Conservation (phyloP, 2,113 vertebrate genomes). For the Pleuronectes platessa region DNA sequence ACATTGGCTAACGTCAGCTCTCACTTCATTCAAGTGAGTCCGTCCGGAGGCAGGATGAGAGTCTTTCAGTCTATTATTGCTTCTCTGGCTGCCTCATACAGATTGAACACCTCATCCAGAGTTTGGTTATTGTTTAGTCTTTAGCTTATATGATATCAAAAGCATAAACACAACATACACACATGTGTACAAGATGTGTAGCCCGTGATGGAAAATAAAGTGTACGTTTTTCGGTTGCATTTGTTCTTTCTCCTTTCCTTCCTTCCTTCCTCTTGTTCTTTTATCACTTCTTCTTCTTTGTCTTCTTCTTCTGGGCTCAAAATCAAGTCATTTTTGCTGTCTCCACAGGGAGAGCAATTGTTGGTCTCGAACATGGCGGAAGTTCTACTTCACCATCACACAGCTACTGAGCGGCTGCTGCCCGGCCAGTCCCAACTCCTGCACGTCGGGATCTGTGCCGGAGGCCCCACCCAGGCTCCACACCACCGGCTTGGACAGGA, state of each 20-base stretch:
- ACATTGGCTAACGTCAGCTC: conserved; percentile 39
- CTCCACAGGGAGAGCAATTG: conserved; percentile 9
- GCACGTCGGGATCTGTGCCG: conserved; percentile 63
- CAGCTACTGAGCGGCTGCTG: conserved; percentile 86
- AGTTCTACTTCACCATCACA: conserved; percentile 89
- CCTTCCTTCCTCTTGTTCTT: conserved; percentile 8
- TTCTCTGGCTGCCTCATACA: conserved; percentile 59
- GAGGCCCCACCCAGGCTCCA: conserved; percentile 83
- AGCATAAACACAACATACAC: conserved; percentile 39
- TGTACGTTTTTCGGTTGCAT: conserved; percentile 30
- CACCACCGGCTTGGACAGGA: conserved; percentile 81
- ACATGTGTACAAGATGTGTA: conserved; percentile 41
- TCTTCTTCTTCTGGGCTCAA: conserved; percentile 6
- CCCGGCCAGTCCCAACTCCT: conserved; percentile 69
- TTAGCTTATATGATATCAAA: conserved; percentile 70
- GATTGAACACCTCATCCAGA: conserved; percentile 60
- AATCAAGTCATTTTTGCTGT: neutral
- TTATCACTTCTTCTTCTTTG: conserved; percentile 34
- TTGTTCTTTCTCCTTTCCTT: conserved; percentile 24
- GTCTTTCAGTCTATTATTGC: conserved; percentile 79
- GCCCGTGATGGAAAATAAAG: conserved; percentile 38
- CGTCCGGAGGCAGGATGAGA: conserved; percentile 46
- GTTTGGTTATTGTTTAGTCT: conserved; percentile 84
- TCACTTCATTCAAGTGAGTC: conserved; percentile 64
- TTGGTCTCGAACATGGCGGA: conserved; percentile 1